Evolutionary conservation across 2,888 invertebrate species (phyloP).

Genomic region (Crematogaster levior): DNA sequence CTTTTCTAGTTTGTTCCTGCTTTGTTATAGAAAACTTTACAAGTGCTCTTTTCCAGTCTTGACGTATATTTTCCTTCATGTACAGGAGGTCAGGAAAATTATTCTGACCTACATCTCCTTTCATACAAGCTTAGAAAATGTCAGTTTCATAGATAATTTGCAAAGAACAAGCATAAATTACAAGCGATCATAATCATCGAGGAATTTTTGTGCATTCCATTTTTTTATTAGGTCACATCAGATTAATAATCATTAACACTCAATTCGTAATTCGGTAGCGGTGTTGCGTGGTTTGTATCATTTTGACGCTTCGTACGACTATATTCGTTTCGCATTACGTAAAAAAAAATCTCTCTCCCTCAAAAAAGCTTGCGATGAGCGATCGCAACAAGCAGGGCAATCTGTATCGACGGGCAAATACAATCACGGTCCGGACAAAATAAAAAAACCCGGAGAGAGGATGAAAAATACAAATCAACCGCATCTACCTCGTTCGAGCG

Average conservation of each 20-base stretch:
- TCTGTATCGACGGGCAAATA: conserved; percentile 46
- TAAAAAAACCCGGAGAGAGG: conserved; percentile 11
- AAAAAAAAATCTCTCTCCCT: conserved; percentile 23
- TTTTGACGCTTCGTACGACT: not conserved
- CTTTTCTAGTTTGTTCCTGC: conserved; percentile 30
- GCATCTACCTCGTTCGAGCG: conserved; percentile 48
- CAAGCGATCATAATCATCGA: not conserved
- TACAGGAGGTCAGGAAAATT: conserved; percentile 27
- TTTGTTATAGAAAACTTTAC: conserved; percentile 43
- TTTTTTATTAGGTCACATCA: not conserved
- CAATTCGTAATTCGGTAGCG: not conserved
- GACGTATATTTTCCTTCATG: conserved; percentile 35
- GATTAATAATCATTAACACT: not conserved
- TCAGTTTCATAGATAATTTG: conserved; percentile 10
- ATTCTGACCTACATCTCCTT: conserved; percentile 43
- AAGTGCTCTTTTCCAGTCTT: conserved; percentile 10
- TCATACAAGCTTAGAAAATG: not conserved
- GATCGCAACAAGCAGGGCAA: conserved; percentile 49
- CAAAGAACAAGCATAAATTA: not conserved
- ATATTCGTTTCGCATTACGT: conserved; percentile 28
- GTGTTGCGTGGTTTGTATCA: not conserved
- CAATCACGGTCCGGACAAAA: conserved; percentile 32
- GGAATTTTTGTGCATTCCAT: not conserved
- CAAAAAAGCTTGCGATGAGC: conserved; percentile 37
- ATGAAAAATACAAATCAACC: conserved; percentile 40